These are phyloP conservation scores for Copsychus sechellarum DNA, from an alignment of 2,113 vertebrate species.

Conservation along the genomic window DNA sequence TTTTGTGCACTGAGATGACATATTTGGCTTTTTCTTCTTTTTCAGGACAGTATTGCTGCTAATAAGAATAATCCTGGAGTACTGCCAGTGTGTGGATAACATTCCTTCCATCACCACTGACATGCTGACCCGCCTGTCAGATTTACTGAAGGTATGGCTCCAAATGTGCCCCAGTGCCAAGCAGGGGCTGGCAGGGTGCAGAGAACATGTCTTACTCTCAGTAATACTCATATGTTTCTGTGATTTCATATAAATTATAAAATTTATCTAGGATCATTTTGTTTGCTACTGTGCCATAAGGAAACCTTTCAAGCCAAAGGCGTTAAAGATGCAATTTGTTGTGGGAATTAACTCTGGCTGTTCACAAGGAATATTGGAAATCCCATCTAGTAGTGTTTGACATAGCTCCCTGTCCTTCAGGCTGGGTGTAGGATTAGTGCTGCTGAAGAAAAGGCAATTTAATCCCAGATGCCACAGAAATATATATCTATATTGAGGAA, in stretches of 20 bases:
- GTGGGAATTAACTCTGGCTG: not conserved
- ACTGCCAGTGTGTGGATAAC: conserved; percentile 97
- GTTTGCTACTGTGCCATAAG: not conserved
- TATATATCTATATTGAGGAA: not conserved
- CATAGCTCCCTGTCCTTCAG: conserved; percentile 35
- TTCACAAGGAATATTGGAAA: conserved; percentile 4
- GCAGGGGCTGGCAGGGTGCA: not conserved
- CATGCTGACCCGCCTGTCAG: conserved; percentile 93
- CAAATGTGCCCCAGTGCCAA: not conserved
- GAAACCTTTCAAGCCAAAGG: not conserved
- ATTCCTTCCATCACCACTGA: conserved; percentile 96
- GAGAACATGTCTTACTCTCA: not conserved
- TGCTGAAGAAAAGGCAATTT: conserved; percentile 15
- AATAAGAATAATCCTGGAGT: conserved; percentile 97
- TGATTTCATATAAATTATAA: not conserved
- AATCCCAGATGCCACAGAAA: not conserved
- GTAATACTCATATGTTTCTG: fast-evolving
- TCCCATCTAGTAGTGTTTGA: not conserved
- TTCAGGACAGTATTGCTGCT: conserved; percentile 93
- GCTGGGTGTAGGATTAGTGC: not conserved
- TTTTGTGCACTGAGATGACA: not conserved
- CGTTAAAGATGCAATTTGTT: not conserved
- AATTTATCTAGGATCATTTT: not conserved
- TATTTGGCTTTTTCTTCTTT: conserved; percentile 36
- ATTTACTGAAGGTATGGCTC: conserved; percentile 89